Conservation (phyloP, 2,797 vertebrate species). For the Ispidina picta region DNA sequence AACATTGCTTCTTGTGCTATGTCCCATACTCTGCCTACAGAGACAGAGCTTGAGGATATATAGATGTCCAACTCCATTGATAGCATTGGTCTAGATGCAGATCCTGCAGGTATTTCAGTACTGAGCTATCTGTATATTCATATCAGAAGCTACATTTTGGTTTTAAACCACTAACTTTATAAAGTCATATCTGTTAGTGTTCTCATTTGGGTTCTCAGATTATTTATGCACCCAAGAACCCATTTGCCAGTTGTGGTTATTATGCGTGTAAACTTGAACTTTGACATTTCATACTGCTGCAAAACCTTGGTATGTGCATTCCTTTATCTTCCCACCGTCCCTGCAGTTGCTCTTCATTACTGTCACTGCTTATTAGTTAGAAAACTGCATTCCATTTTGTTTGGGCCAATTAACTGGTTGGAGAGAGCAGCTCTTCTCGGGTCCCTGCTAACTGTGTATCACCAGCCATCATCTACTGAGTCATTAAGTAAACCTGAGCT, state of each 20-base stretch:
- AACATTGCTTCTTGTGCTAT: neutral
- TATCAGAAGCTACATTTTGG: neutral
- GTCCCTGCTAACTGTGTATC: neutral
- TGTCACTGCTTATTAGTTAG: conserved; percentile 38
- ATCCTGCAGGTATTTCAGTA: neutral
- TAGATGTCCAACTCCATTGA: neutral
- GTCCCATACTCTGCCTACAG: neutral
- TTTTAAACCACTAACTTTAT: neutral
- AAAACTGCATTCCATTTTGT: conserved; percentile 32
- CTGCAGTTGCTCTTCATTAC: conserved; percentile 52
- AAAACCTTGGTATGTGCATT: conserved; percentile 46
- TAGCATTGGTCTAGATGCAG: neutral
- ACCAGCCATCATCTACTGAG: neutral
- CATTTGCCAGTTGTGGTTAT: neutral
- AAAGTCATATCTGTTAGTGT: neutral
- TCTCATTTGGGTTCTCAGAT: neutral
- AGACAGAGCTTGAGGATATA: neutral
- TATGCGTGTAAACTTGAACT: conserved; percentile 43
- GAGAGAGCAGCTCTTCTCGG: neutral
- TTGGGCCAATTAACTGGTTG: conserved; percentile 41
- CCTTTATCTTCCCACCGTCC: conserved; percentile 39
- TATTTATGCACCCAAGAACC: neutral
- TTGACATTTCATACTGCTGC: conserved; percentile 28
- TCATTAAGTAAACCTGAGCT: conserved; percentile 11
- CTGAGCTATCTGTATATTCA: neutral